Base-by-base conservation (phyloP, 1,140 invertebrate species). In the Ceratosolen fusciceps region DNA sequence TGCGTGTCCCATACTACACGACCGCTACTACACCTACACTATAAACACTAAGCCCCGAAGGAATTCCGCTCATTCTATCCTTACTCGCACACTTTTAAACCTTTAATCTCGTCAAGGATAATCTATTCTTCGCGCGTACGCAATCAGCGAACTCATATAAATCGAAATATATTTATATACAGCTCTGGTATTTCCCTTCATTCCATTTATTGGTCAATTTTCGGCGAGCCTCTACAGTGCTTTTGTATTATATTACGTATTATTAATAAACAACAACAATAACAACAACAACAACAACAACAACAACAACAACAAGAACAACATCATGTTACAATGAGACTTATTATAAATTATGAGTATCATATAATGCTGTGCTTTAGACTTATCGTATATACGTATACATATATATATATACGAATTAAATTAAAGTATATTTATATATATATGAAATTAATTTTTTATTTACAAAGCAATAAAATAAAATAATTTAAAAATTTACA, bases 351-450 rank as follows among this genome's bases (percentile, higher is more conserved):
- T 68, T 75, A 70, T 71, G 73, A 80, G 79, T 75, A 75, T 80
- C 72, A 60, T 68, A 80, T 80, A 84, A 78, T 82, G 83, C 83
- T 84, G 84, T 85, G 84, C 84, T 84, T 82, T 85, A 85, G 84
- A 85, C 85, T 81, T 82, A 85, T 85, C 75, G 84, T 34, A 31
- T 77, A 83, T 77, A 70, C 73, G 76, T 81, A 16, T 68, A 21
- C 14, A 21, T 52, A 78, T 81, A 16, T 68, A 21, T 21, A 21
- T 52, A 85, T 85, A 85, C 82, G 84, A 82, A 82, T 85, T 74
- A n/a, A 85, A 85, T 84, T 85, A 83, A 82, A 81, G 84, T 85
- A 84, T 84, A 84, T 82, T 83, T 82, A 83, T 78, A 72, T n/a
- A n/a, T 77, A 79, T 82, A 16, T 72, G 39, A 74, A 72, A 72